These are phyloP conservation scores for Eriocheir sinensis DNA, from an alignment of 1,140 invertebrate species.

Conservation along the genomic window DNA sequence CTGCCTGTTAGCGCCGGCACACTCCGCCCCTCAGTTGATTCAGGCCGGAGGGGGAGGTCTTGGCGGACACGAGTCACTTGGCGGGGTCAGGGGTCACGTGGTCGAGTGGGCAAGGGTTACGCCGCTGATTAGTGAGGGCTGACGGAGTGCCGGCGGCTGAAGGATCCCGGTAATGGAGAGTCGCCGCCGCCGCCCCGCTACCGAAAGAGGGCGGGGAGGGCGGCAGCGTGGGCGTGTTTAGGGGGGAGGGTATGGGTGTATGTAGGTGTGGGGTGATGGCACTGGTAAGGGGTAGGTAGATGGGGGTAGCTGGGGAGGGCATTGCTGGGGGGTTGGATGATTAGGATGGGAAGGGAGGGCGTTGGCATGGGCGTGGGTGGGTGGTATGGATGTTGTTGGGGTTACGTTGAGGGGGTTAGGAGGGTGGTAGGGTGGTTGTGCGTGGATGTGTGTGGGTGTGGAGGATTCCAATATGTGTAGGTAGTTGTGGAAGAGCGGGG, in stretches of 20 bases:
- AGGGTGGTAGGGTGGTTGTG: neutral
- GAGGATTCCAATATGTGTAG: too few relatives aligned
- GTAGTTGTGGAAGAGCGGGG: too few relatives aligned
- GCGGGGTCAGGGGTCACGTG: constrained; percentile 1
- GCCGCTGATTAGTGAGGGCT: constrained; percentile 26
- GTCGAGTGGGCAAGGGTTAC: constrained; percentile 31
- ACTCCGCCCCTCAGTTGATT: neutral
- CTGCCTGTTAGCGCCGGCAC: neutral
- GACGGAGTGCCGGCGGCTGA: neutral
- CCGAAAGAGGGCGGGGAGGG: neutral
- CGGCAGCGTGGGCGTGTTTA: neutral
- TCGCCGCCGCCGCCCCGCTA: neutral
- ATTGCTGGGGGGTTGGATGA: too few relatives aligned
- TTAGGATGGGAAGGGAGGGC: neutral
- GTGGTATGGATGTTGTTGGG: neutral
- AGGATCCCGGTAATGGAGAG: constrained; percentile 19
- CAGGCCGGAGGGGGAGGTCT: neutral
- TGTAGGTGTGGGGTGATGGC: too few relatives aligned
- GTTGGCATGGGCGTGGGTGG: neutral
- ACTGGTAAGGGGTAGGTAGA: too few relatives aligned
- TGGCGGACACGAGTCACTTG: neutral
- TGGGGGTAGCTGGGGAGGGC: too few relatives aligned
- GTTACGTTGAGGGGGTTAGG: neutral
- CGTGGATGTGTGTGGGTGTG: too few relatives aligned
- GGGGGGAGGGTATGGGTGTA: too few relatives aligned